Conservation (phyloP, 1,140 invertebrate genomes). For the Brachionus plicatilis region DNA sequence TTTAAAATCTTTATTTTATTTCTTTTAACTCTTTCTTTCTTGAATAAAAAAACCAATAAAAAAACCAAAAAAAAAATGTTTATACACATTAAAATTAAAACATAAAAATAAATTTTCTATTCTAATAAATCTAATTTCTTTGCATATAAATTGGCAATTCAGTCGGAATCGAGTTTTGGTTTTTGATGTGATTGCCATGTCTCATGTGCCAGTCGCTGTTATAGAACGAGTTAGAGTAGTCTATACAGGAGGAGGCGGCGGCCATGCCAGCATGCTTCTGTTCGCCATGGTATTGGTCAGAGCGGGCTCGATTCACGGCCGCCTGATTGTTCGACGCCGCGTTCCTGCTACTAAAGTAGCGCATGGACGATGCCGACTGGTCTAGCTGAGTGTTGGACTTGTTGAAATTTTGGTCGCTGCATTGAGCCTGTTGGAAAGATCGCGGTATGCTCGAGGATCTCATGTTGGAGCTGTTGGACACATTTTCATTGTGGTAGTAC, state of each 20-base stretch:
- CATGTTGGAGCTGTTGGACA: background rate
- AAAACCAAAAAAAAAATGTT: background rate
- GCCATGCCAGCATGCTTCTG: background rate
- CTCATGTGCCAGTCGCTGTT: constrained; percentile 12
- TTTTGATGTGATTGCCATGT: background rate
- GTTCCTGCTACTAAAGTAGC: background rate
- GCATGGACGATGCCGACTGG: background rate
- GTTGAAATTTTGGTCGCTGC: background rate
- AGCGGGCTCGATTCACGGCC: background rate
- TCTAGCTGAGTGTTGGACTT: background rate
- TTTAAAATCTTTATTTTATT: too few relatives aligned
- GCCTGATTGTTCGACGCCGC: background rate
- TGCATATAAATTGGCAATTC: constrained; percentile 29
- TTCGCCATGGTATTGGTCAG: background rate
- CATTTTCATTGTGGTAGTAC: background rate
- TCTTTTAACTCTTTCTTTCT: too few relatives aligned
- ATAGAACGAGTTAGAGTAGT: background rate
- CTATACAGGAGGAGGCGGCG: background rate
- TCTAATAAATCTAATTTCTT: background rate
- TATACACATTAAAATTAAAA: background rate
- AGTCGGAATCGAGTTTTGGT: background rate
- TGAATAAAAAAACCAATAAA: background rate
- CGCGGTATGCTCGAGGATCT: constrained; percentile 1
- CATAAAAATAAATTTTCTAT: background rate
- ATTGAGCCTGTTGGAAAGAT: background rate